These are phyloP conservation scores for Phenganax subtilis DNA, from an alignment of 92 coral and sea anemone species.

Conservation along the genomic window DNA sequence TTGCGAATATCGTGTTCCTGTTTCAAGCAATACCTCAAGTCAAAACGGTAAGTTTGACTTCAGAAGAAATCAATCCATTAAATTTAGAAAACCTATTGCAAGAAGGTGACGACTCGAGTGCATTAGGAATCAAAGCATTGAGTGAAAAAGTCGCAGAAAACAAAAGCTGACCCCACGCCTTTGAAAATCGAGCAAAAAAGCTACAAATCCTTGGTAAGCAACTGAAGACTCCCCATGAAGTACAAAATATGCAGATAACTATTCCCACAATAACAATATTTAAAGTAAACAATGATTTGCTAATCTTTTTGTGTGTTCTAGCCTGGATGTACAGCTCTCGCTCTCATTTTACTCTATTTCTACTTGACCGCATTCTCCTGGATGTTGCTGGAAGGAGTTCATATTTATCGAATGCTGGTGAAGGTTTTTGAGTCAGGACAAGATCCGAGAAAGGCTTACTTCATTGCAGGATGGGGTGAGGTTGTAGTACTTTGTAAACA, in stretches of 20 bases:
- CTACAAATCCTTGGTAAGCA: too few relatives aligned
- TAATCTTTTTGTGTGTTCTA: neutral
- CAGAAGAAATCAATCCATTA: neutral
- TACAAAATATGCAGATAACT: too few relatives aligned
- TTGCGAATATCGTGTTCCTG: conserved; percentile 13
- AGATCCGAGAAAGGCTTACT: conserved; percentile 19
- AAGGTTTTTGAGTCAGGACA: conserved; percentile 32
- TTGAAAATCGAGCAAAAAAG: too few relatives aligned
- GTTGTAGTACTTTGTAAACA: neutral
- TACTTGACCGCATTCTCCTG: conserved; percentile 29
- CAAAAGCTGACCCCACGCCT: too few relatives aligned
- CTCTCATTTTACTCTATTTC: conserved; percentile 25
- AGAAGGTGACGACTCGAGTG: neutral
- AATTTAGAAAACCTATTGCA: neutral
- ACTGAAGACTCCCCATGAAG: too few relatives aligned
- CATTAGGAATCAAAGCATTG: neutral
- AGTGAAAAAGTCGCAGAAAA: too few relatives aligned
- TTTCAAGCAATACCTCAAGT: conserved; percentile 23
- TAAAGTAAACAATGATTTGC: neutral
- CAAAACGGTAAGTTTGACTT: neutral
- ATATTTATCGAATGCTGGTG: conserved; percentile 34
- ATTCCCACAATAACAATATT: too few relatives aligned
- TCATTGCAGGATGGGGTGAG: conserved; percentile 33
- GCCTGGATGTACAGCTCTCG: conserved; percentile 23
- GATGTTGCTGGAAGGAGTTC: conserved; percentile 41